Conservation (phyloP, 2,888 invertebrate species). For the Plebejus melissa region DNA sequence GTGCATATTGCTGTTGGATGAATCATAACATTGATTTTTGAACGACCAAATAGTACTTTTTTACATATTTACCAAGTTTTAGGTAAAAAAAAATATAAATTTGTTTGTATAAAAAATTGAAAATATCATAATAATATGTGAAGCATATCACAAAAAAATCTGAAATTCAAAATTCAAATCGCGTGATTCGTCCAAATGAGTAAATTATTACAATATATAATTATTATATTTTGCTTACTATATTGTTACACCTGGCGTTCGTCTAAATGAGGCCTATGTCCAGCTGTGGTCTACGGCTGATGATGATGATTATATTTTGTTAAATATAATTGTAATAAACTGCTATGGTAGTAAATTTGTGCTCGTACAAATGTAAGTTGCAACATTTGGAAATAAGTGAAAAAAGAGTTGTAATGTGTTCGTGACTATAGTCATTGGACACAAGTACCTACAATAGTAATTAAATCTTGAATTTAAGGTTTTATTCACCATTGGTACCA, state of each 20-base stretch:
- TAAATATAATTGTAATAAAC: slow-evolving; percentile 64
- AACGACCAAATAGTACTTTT: slow-evolving; percentile 75
- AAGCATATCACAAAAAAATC: slow-evolving; percentile 71
- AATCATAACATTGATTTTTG: slow-evolving; percentile 64
- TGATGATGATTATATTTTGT: slow-evolving; percentile 64
- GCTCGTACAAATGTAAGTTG: slow-evolving; percentile 65
- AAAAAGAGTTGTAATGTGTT: slow-evolving; percentile 58
- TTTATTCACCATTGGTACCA: slow-evolving; percentile 66
- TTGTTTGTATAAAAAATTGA: slow-evolving; percentile 65
- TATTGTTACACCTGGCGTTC: slow-evolving; percentile 43
- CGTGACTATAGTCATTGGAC: slow-evolving; percentile 61
- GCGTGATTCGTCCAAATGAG: slow-evolving; percentile 62
- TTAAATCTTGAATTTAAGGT: slow-evolving; percentile 63
- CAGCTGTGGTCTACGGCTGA: background rate
- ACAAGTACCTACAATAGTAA: slow-evolving; percentile 71
- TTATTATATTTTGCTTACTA: slow-evolving; percentile 63
- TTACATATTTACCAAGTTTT: slow-evolving; percentile 66
- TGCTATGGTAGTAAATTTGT: slow-evolving; percentile 65
- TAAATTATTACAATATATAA: slow-evolving; percentile 64
- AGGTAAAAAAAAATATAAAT: slow-evolving; percentile 57
- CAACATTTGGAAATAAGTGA: slow-evolving; percentile 78
- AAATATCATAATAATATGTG: slow-evolving; percentile 71
- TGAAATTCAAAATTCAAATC: slow-evolving; percentile 53
- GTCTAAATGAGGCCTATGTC: slow-evolving; percentile 9
- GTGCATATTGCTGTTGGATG: slow-evolving; percentile 66